Evolutionary conservation across 2,888 invertebrate genomes (phyloP), one percentile per base, ranked within the genome.

Genomic region (Orchesella flavescens): DNA sequence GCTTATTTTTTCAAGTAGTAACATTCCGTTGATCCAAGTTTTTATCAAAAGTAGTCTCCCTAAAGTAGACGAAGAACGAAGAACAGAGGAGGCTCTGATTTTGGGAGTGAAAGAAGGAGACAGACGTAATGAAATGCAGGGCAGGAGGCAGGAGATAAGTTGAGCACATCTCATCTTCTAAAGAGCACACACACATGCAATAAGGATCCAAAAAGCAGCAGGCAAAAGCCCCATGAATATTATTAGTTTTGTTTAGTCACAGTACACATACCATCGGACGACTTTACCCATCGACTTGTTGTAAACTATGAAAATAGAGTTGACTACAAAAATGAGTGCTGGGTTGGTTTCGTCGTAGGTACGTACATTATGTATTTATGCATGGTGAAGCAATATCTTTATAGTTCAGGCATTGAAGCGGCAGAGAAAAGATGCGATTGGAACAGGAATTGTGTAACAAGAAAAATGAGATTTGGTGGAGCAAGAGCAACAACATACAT

Each of bases 91-190:
- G 76, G 23, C 55, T 76, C 43, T 21, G 44, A 53, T 49, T 69
- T 17, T 74, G 55, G 69, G 57, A 80, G 71, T 73, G 80, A 80
- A 74, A 79, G 53, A 79, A 72, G 79, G 72, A 79, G 79, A 79
- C 72, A 79, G 55, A 57, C 72, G 63, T 71, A 79, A 80, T 80
- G 73, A 80, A 80, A 80, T 74, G 74, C 80, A 80, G 80, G 80
- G 61, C 80, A 80, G 80, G 74, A 74, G 68, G 80, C 79, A 74
- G 80, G 73, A 80, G 80, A 74, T 73, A 74, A 80, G 66, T 74
- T 80, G 68, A 80, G 68, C 68, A 73, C 55, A 53, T 63, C 55
- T 53, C 24, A 71, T 53, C 19, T 57, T 23, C 34, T 72, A 59
- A 10, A 63, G 49, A 44, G 49, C 44, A 65, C 46, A 46, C 73